Evolutionary conservation across 2,888 invertebrate species (phyloP), one percentile per base, ranked within the genome.

Genomic region (Phaonia tiefii): DNA sequence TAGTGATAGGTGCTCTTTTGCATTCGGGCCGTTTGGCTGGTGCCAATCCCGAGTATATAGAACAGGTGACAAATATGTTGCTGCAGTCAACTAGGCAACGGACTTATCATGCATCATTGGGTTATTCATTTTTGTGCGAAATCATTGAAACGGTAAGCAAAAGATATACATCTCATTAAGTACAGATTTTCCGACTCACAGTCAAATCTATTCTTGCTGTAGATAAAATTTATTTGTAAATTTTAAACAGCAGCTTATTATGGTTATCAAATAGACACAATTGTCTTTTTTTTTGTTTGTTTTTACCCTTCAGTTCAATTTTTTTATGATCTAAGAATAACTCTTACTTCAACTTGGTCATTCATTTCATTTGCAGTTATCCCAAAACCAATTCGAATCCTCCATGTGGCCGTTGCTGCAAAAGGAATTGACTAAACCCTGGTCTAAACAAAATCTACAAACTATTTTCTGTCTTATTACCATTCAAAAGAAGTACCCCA

Each of bases 1-100:
- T 96, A 84, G 92, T 93, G 0, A 95, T 94, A 87, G 94, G 95
- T 22, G 94, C 95, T 2, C 87, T 95, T 39, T 92, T 96, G 79
- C 92, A 94, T 66, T 94, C 95, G 0, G 93, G 92, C 20, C 90
- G 93, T 66, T 92, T 95, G 26, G 83, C 90, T 1, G 91, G 91
- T 83, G 91, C 91, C 0, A 89, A 91, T 0, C 85, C 84, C 26
- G 93, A 94, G 65, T 92, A 93, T 26, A 90, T 92, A 79, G 88
- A 88, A 65, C 89, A 91, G 86, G 86, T 93, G 25, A 83, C 92
- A 3, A 89, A 91, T 80, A 87, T 90, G 54, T 85, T 92, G 22
- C 51, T 87, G 10, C 83, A 84, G 69, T 80, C 87, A 3, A 84
- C 88, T 1, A 85, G 85, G 26, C 84, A 86, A 66, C 85, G 86